Evolutionary conservation across 2,888 invertebrate species (phyloP).

Genomic region (Tribolium freemani): DNA sequence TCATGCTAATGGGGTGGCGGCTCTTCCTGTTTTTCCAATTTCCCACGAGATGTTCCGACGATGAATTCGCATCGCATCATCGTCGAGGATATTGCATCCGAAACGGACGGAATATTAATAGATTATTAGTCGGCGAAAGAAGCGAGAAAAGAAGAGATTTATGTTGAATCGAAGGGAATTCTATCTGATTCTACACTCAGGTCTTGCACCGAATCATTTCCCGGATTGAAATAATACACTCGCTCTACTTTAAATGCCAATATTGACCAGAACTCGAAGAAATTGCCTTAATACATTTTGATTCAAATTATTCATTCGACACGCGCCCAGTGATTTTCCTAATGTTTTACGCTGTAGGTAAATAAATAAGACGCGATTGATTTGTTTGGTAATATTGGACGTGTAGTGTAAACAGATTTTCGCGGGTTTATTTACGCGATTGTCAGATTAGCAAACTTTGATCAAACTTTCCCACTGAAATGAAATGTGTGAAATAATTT

Average conservation of each 20-base stretch:
- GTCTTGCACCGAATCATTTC: not conserved
- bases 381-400: not conserved
- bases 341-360: not conserved
- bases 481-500: not conserved
- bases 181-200: not conserved
- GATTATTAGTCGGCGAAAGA: constrained; percentile 18
- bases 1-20: constrained; percentile 15
- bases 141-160: not conserved
- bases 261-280: not conserved
- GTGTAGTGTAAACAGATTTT: not conserved
- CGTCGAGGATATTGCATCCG: constrained; percentile 23
- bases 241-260: not conserved
- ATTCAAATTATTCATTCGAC: not conserved
- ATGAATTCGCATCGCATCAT: constrained; percentile 25
- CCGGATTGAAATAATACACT: not conserved
- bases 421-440: not conserved
- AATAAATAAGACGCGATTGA: not conserved
- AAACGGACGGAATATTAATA: constrained; percentile 31
- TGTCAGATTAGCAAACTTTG: not conserved
- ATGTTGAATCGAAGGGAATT: not conserved
- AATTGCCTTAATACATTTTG: not conserved
- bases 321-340: too few relatives aligned
- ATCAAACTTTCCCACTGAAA: not conserved
- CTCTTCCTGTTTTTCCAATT: constrained; percentile 22
- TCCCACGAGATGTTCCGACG: constrained; percentile 17